Conservation (phyloP, 2,113 vertebrate species). For the Ia io region DNA sequence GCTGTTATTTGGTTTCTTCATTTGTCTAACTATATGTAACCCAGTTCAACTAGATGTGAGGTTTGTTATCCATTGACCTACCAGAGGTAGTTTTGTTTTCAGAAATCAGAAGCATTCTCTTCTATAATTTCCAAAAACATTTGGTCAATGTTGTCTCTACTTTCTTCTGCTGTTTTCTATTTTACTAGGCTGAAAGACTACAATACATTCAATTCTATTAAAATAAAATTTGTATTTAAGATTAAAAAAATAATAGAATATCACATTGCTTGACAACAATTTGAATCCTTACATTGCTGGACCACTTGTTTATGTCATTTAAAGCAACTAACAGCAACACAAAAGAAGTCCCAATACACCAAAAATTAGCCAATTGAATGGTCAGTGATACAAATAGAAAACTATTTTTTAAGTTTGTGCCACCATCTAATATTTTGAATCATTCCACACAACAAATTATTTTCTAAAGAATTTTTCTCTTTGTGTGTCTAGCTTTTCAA, state of each 20-base stretch:
- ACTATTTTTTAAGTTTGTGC: not conserved
- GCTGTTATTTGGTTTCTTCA: not conserved
- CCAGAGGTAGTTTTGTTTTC: not conserved
- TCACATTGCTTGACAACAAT: not conserved
- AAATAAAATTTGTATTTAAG: not conserved
- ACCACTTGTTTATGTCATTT: not conserved
- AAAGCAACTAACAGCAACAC: slow-evolving; percentile 7
- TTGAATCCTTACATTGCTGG: not conserved
- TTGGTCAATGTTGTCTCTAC: not conserved
- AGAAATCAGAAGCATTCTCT: slow-evolving; percentile 20
- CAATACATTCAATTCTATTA: not conserved
- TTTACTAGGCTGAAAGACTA: not conserved
- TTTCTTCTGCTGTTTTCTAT: not conserved
- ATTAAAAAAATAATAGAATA: not conserved
- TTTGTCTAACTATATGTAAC: not conserved
- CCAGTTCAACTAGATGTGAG: not conserved
- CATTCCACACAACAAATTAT: not conserved
- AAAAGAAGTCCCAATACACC: not conserved
- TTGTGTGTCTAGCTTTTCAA: slow-evolving; percentile 1
- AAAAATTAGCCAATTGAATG: not conserved
- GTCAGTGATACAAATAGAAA: not conserved
- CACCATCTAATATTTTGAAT: not conserved
- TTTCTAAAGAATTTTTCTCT: slow-evolving; percentile 9
- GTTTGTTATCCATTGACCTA: not conserved
- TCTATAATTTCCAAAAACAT: not conserved